Base-by-base conservation (phyloP, 1,140 invertebrate genomes). In the Triops longicaudatus region DNA sequence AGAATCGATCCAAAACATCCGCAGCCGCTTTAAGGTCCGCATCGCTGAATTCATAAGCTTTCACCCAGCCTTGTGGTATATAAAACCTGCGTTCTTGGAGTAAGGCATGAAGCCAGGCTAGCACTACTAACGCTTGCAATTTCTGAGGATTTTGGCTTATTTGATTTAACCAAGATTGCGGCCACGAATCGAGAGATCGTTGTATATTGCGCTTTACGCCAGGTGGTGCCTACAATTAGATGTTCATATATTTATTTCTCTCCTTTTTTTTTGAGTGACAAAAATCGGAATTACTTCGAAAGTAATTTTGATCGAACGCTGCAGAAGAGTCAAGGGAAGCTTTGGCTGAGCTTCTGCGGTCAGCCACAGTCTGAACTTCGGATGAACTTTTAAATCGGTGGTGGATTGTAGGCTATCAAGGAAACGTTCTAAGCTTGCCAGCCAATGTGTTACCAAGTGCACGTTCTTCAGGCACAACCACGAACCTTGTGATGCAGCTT, bases 391-490 rank as follows among this genome's bases (percentile, higher is more conserved):
- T 73, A 92, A 85, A 0, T 87, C 31, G 27, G 17, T 28, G 5
- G 44, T 37, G 28, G 27, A 7, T 22, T 42, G 28, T 5, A 77
- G 72, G 17, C 73, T 42, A 26, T 73, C 73, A 2, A 77, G 37
- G n/a, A 44, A 73, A 22, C 76, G 76, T 78, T 94, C 91, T 43
- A 97, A 83, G 26, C 86, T 83, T 1, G 90, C 89, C 1, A 97
- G 83, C 90, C 92, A 96, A 41, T 88, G 86, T 0, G 90, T 89
- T 14, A 94, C 91, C 14, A 98, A 85, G 83, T 98, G 96, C 0
- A 97, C 85, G 84, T 98, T 98, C 83, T 95, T 96, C 41, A 97
- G 83, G 73, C 92, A 89, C 4, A 95, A 81, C 93, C 93, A 95
- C 22, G 87, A 84, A 4, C 91, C 92, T 78, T 87, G 84, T 76